phyloP scores from a whole-genome alignment of 53 echinoderm and acorn worm species.

The Paracentrotus lividus region DNA sequence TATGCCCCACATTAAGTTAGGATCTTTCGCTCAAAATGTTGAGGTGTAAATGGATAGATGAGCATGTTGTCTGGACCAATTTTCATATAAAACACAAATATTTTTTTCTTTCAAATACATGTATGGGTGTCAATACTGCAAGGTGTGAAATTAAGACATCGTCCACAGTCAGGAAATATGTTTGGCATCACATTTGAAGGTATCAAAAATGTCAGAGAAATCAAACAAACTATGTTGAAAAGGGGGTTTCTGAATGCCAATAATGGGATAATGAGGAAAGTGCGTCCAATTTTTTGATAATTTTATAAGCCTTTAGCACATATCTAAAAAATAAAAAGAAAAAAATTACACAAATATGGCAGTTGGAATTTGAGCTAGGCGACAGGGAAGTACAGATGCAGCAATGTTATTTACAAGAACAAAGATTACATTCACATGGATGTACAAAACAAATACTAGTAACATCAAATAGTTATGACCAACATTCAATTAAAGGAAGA shows the following conservation, averaged over 20 bases:
- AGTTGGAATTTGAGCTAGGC: too few species aligned
- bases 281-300: not conserved
- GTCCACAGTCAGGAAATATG: not conserved
- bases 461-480: not conserved
- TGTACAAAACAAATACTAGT: not conserved
- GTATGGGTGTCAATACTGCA: not conserved
- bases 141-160: not conserved
- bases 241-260: not conserved
- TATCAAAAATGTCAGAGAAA: not conserved
- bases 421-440: not conserved
- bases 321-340: too few species aligned
- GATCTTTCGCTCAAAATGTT: not conserved
- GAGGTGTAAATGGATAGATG: not conserved
- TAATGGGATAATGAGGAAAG: not conserved
- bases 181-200: not conserved
- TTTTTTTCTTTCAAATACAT: not conserved
- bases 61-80: not conserved
- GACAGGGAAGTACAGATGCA: conserved; percentile 16
- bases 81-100: not conserved
- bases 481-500: not conserved
- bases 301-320: not conserved
- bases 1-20: not conserved
- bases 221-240: not conserved
- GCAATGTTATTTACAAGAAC: conserved; percentile 40
- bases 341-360: too few species aligned